Percentiles rank a stretch among this genome's conserved stretches.
phyloP scores from a whole-genome alignment of 1,140 invertebrate species.

The Hyphantria cunea region DNA sequence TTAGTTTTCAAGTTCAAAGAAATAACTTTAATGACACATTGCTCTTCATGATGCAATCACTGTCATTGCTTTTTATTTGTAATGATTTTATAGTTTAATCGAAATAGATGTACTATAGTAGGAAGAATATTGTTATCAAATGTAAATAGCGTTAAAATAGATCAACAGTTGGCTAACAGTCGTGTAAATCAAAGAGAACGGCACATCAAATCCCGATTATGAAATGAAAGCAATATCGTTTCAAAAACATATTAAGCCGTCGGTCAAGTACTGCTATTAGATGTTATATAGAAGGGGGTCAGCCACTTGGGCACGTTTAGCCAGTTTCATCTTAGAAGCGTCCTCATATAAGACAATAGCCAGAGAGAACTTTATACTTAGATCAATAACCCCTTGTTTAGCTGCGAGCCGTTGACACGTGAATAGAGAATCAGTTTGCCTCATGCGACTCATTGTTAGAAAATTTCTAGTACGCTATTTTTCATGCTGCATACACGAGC shows the following conservation, averaged over 20 bases:
- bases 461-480: too few species aligned
- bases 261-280: slow-evolving; percentile 36
- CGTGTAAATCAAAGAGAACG: slow-evolving; percentile 21
- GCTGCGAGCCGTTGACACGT: slow-evolving; percentile 58
- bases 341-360: slow-evolving; percentile 64
- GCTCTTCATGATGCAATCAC: too few species aligned
- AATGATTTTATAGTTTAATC: too few species aligned
- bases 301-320: slow-evolving; percentile 55
- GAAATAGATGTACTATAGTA: too few species aligned
- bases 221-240: slow-evolving; percentile 45
- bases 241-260: slow-evolving; percentile 37
- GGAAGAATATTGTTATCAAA: too few species aligned
- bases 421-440: slow-evolving; percentile 47
- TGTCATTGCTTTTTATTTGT: too few species aligned
- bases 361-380: slow-evolving; percentile 63
- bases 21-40: too few species aligned
- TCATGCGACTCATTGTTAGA: slow-evolving; percentile 5
- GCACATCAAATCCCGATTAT: slow-evolving; percentile 40
- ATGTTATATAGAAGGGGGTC: slow-evolving; percentile 25
- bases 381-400: slow-evolving; percentile 69
- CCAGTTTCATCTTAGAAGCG: slow-evolving; percentile 51
- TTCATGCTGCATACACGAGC: too few species aligned
- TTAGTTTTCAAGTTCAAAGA: too few species aligned
- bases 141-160: too few species aligned
- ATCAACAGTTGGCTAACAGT: too few species aligned